phyloP scores from a whole-genome alignment of 2,888 invertebrate species.

The Lasioglossum pauxillum region DNA sequence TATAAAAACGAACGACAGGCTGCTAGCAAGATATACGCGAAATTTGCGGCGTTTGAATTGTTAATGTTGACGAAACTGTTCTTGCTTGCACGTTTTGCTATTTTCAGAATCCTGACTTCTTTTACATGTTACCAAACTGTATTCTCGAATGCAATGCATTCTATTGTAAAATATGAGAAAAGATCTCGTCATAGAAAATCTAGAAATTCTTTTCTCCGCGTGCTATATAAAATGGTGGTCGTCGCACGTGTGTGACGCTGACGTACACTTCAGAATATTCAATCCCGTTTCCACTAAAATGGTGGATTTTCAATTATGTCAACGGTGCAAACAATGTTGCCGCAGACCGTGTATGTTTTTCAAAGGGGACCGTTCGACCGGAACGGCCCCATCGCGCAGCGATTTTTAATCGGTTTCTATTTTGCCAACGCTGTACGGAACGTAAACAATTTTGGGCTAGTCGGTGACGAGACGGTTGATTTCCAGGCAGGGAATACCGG shows the following conservation, averaged over 20 bases:
- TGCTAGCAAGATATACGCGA: neutral
- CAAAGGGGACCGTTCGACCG: neutral
- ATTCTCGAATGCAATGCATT: no score
- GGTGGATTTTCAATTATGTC: neutral
- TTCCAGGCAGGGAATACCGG: slow-evolving; percentile 87
- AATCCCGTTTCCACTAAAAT: neutral
- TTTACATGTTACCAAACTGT: no score
- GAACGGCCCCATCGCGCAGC: neutral
- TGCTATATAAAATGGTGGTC: no score
- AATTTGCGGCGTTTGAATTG: no score
- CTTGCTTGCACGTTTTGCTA: no score
- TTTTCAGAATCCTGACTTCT: no score
- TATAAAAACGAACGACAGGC: neutral
- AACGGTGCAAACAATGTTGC: neutral
- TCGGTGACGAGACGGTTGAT: slow-evolving; percentile 23
- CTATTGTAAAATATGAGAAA: no score
- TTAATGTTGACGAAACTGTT: no score
- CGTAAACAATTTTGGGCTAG: neutral
- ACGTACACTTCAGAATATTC: neutral
- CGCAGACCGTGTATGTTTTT: neutral
- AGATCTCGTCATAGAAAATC: no score
- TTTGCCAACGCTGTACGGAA: neutral
- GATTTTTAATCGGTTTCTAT: neutral
- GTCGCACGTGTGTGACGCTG: no score
- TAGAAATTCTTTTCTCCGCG: no score